Evolutionary conservation across 2,888 invertebrate genomes (phyloP), one percentile per base, ranked within the genome.

Genomic region (Unio delphinus): DNA sequence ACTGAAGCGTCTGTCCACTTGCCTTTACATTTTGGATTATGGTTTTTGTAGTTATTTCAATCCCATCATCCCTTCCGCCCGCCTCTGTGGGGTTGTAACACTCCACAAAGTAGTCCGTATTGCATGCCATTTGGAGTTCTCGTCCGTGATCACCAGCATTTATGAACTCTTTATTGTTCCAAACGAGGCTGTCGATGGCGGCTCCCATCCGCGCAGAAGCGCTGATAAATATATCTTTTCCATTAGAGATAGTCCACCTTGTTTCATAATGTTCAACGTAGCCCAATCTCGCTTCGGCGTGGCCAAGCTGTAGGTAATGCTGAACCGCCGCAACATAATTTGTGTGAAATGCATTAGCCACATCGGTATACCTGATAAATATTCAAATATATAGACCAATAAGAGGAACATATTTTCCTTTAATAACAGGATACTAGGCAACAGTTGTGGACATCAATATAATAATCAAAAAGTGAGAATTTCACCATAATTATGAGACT

Each of bases 31-130:
- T 62, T 23, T 75, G 61, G 4, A 80, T 70, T 3, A 62, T 61
- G 30, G 80, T 69, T 23, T 74, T 71, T 11, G 80, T 77, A 5
- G 72, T 61, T 15, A 30, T 58, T 15, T 23, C 45, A 7, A 17
- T 57, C 17, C 30, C 17, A 58, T 80, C 80, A 28, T 74, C 73
- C 34, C 73, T 34, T 0, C 78, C 78, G 0, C 80, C 80, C 18
- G 76, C 78, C 69, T 80, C 80, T 1, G 80, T 80, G 5, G 80
- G 80, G 69, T 80, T 79, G 67, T 70, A 80, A 60, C 78, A 79
- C 56, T 80, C 80, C 0, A 69, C 70, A 65, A 74, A 71, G 15
- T 72, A 69, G 45, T 72, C 64, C 15, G 72, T 70, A 58, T 76
- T 75, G 15, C 72, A 71, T 1, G 80, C 78, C 74, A 78, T 78